These are phyloP conservation scores for Dicaeum eximium DNA, from an alignment of 2,113 vertebrate species.

Conservation along the genomic window DNA sequence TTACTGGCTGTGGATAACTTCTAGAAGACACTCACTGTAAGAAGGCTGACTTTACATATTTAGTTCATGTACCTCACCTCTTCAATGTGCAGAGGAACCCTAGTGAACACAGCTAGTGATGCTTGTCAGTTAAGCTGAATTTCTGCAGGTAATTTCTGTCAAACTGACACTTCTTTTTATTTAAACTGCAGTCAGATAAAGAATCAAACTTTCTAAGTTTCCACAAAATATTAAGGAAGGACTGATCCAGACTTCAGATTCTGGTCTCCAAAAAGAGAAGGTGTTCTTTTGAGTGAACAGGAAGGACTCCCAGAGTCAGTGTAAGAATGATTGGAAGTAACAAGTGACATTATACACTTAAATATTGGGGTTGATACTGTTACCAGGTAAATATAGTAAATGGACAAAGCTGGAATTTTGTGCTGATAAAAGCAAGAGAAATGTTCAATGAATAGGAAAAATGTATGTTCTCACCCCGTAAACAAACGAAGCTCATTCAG, in stretches of 20 bases:
- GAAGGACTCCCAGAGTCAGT: not conserved
- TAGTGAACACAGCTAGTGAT: not conserved
- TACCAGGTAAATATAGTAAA: not conserved
- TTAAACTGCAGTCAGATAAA: not conserved
- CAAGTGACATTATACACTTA: not conserved
- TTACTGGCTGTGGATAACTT: not conserved
- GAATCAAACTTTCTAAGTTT: not conserved
- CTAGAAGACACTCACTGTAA: not conserved
- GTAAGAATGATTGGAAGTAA: not conserved
- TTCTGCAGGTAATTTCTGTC: not conserved
- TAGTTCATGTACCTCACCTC: not conserved
- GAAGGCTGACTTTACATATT: not conserved
- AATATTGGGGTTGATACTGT: not conserved
- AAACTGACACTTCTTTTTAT: not conserved
- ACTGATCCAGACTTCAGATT: not conserved
- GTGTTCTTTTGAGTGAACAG: accelerated
- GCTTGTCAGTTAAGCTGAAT: not conserved
- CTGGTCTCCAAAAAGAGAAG: not conserved
- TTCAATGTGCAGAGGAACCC: not conserved
- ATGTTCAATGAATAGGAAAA: not conserved
- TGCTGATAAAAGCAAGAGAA: not conserved
- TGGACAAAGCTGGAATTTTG: not conserved
- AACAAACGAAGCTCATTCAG: not conserved
- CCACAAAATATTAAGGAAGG: not conserved
- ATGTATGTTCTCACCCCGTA: not conserved